These are phyloP conservation scores for Eretmochelys imbricata DNA, from an alignment of 2,113 vertebrate genomes.

Conservation along the genomic window DNA sequence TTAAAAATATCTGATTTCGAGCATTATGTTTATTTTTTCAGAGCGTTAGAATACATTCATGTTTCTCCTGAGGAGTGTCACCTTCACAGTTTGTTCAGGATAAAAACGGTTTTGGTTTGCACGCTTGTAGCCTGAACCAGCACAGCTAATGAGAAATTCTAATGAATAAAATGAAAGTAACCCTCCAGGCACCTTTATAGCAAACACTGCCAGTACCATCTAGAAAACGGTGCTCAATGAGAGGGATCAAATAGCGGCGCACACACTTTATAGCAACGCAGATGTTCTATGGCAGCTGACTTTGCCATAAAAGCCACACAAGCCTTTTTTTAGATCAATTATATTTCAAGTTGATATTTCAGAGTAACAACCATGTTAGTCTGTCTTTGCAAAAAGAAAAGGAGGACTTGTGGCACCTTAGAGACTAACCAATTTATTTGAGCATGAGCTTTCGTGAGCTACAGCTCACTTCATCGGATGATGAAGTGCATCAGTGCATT, in stretches of 20 bases:
- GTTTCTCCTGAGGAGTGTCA: background rate
- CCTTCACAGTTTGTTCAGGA: slow-evolving; percentile 9
- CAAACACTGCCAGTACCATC: slow-evolving; percentile 38
- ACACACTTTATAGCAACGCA: background rate
- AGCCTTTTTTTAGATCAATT: background rate
- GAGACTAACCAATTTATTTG: too few relatives aligned
- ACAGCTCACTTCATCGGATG: too few relatives aligned
- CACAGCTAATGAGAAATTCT: slow-evolving; percentile 16
- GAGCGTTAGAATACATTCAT: background rate
- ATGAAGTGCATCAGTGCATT: too few relatives aligned
- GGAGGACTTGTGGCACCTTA: too few relatives aligned
- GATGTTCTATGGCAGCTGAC: background rate
- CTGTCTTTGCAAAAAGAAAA: too few relatives aligned
- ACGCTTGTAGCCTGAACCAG: slow-evolving; percentile 44
- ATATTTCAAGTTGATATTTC: background rate
- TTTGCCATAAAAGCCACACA: background rate
- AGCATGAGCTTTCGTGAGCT: too few relatives aligned
- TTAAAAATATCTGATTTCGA: background rate
- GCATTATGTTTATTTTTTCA: slow-evolving; percentile 14
- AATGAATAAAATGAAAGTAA: slow-evolving; percentile 43
- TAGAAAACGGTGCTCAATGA: slow-evolving; percentile 31
- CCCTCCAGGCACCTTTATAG: slow-evolving; percentile 42
- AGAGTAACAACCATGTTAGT: too few relatives aligned
- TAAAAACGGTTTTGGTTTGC: slow-evolving; percentile 51
- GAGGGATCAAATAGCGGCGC: slow-evolving; percentile 7